A percentile compares a stretch with the other conserved stretches of the same genome.
phyloP scores from a whole-genome alignment of 2,113 vertebrate genomes.

The Hippocampus guttulatus region DNA sequence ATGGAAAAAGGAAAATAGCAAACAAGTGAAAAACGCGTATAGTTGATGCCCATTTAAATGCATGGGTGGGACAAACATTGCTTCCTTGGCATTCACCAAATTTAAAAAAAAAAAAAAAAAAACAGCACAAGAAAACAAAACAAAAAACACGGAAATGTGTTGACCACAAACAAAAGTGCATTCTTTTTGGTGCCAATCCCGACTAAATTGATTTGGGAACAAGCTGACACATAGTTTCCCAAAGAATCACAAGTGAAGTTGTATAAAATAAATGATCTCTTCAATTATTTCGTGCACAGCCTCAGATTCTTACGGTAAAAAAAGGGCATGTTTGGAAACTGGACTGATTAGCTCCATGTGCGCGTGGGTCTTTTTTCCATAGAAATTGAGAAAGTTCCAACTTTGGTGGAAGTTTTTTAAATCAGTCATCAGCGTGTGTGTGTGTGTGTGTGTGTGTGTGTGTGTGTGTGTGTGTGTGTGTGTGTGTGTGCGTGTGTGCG shows the following conservation, averaged over 20 bases:
- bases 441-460: background rate
- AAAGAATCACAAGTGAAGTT: background rate
- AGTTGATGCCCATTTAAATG: too few relatives aligned
- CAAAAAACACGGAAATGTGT: too few relatives aligned
- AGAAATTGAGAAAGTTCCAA: conserved; percentile 25
- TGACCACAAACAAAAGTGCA: too few relatives aligned
- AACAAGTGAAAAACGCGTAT: too few relatives aligned
- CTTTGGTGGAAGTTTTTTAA: conserved; percentile 19
- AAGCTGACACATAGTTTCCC: background rate
- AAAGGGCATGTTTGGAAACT: conserved; percentile 7
- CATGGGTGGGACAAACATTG: too few relatives aligned
- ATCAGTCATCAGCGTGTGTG: background rate
- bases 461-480: background rate
- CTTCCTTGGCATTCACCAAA: too few relatives aligned
- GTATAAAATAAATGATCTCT: background rate
- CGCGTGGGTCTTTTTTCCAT: conserved; percentile 25
- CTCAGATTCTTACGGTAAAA: conserved; percentile 12
- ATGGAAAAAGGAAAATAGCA: too few relatives aligned
- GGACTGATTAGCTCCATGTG: conserved; percentile 18
- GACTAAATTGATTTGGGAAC: background rate
- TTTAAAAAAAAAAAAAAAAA: too few relatives aligned
- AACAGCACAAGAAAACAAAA: too few relatives aligned
- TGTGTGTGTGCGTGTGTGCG: background rate
- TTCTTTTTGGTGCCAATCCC: background rate
- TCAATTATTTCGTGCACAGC: background rate